Conservation (phyloP, 2,113 vertebrate genomes). For the Seriola quinqueradiata region DNA sequence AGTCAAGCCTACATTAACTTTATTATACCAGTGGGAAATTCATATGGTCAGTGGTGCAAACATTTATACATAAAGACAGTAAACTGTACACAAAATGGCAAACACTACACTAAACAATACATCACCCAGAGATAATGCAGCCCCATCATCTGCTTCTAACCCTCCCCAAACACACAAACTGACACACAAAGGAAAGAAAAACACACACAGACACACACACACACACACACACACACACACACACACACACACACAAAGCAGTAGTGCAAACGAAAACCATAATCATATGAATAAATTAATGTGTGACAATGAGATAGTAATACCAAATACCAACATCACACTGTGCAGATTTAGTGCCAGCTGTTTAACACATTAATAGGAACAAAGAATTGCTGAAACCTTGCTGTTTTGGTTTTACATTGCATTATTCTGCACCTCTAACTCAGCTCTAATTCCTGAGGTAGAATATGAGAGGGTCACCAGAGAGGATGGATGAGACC, state of each 20-base stretch:
- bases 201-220: constrained; percentile 13
- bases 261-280: constrained; percentile 8
- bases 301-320: constrained; percentile 39
- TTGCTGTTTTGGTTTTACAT: constrained; percentile 29
- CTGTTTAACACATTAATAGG: constrained; percentile 24
- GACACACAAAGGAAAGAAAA: constrained; percentile 26
- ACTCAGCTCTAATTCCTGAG: constrained; percentile 15
- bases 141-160: constrained; percentile 30
- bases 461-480: constrained; percentile 15
- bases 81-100: background rate
- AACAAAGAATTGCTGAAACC: constrained; percentile 28
- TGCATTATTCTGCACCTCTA: constrained; percentile 10
- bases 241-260: constrained; percentile 27
- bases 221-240: constrained; percentile 15
- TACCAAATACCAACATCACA: constrained; percentile 41
- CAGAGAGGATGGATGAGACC: constrained; percentile 4
- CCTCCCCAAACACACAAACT: constrained; percentile 21
- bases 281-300: constrained; percentile 51
- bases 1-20: background rate
- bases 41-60: constrained; percentile 20
- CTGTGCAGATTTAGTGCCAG: constrained; percentile 37
- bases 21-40: background rate
- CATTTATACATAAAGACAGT: background rate
- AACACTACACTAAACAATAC: constrained; percentile 13
- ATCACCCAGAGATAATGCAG: constrained; percentile 27